Percentiles rank a stretch among this genome's conserved stretches.
phyloP scores from a whole-genome alignment of 2,797 vertebrate genomes.

The Coilia nasus region DNA sequence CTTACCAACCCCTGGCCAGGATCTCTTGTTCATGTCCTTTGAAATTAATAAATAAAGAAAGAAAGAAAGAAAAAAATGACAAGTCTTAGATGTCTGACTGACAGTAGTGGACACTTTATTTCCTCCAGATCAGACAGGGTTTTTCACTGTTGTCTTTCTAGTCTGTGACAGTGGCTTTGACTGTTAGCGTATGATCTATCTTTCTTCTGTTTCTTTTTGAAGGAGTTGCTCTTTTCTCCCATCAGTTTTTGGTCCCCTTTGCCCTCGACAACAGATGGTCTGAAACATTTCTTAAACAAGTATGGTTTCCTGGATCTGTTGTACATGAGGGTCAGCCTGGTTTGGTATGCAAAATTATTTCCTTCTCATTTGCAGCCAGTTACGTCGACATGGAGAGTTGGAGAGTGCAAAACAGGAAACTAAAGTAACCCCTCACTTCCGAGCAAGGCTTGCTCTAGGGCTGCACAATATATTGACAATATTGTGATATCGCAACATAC shows the following conservation, averaged over 20 bases:
- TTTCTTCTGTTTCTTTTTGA: not conserved
- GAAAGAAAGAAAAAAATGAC: not conserved
- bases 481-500: no score
- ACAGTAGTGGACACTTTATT: not conserved
- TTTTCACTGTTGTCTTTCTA: not conserved
- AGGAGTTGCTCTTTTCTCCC: not conserved
- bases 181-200: not conserved
- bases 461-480: no score
- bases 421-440: not conserved
- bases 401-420: not conserved
- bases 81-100: slow-evolving; percentile 2
- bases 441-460: not conserved
- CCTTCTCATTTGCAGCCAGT: not conserved
- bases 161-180: not conserved
- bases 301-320: not conserved
- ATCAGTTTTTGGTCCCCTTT: not conserved
- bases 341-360: not conserved
- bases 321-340: not conserved
- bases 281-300: not conserved
- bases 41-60: not conserved
- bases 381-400: not conserved
- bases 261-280: not conserved
- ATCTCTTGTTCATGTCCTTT: not conserved
- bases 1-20: not conserved
- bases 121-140: not conserved